phyloP scores from a whole-genome alignment of 1,140 invertebrate species.

The Patella vulgata region DNA sequence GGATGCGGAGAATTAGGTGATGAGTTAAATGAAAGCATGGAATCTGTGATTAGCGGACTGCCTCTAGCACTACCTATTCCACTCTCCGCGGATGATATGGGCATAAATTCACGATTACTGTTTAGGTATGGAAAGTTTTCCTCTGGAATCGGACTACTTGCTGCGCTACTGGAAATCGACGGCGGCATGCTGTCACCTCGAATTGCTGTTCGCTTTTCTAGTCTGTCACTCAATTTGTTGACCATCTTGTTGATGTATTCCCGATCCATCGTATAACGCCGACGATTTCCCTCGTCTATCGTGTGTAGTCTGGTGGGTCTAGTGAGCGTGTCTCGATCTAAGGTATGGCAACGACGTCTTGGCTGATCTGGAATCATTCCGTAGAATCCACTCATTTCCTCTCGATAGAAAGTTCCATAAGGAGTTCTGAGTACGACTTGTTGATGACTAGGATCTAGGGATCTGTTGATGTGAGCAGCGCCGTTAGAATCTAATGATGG shows the following conservation, averaged over 20 bases:
- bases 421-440: slow-evolving; percentile 60
- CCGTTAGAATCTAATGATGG: slow-evolving; percentile 25
- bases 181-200: slow-evolving; percentile 53
- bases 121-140: slow-evolving; percentile 46
- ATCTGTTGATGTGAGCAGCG: slow-evolving; percentile 18
- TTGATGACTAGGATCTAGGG: slow-evolving; percentile 23
- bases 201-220: slow-evolving; percentile 46
- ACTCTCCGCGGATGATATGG: slow-evolving; percentile 47
- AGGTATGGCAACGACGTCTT: slow-evolving; percentile 55
- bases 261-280: slow-evolving; percentile 52
- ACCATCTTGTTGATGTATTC: slow-evolving; percentile 60
- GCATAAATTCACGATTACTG: slow-evolving; percentile 47
- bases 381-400: slow-evolving; percentile 54
- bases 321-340: slow-evolving; percentile 55
- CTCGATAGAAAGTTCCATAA: slow-evolving; percentile 61
- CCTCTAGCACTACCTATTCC: slow-evolving; percentile 41
- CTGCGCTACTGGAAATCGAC: slow-evolving; percentile 52
- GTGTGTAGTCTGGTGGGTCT: slow-evolving; percentile 52
- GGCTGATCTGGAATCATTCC: slow-evolving; percentile 53
- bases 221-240: slow-evolving; percentile 49
- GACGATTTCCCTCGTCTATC: slow-evolving; percentile 54
- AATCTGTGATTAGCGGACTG: slow-evolving; percentile 44
- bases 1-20: slow-evolving; percentile 49
- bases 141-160: slow-evolving; percentile 56
- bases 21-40: slow-evolving; percentile 44